Evolutionary conservation across 2,113 vertebrate species (phyloP), one percentile per base, ranked within the genome.

Genomic region (Hoplias malabaricus): DNA sequence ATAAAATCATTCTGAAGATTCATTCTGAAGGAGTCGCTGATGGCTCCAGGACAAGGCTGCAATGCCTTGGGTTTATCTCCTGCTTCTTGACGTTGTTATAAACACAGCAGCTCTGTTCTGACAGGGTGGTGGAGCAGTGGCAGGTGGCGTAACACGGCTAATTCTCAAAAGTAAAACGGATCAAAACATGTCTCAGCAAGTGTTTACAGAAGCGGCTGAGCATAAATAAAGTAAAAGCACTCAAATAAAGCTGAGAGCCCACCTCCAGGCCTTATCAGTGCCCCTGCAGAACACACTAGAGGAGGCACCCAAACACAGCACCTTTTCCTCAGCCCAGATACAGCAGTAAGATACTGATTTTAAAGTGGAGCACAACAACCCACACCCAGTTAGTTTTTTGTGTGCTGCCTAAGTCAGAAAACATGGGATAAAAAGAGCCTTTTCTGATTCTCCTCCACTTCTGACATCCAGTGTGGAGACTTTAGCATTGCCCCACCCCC

Each of bases 161-260:
- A 63, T 34, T 46, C 38, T 61, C 40, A 59, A 73, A 40, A 38
- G 40, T 66, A 73, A 68, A 81, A 40, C 69, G 78, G 68, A 46
- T 73, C 59, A 63, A 63, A 63, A 63, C 12, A 63, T 2, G 21
- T 31, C 59, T 63, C 59, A 36, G 31, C 2, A 10, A 36, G 59
- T 63, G 31, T 63, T 63, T 63, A 63, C 59, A 21, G 33, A 63
- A 63, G n/a, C 59, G n/a, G 31, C 59, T 6, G 11, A 10, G 31
- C 33, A 63, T 33, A 36, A 63, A 36, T 63, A 63, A 62, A 63
- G 19, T 36, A 63, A 63, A 63, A 34, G 16, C 59, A 63, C 59
- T 63, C 59, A 63, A 21, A 63, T 63, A n/a, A 63, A n/a, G 31
- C 31, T n/a, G 34, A 34, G 36, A 21, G 59, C 59, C 59, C 19